Evolutionary conservation across 1,140 invertebrate genomes (phyloP), one percentile per base, ranked within the genome.

Genomic region (Drosophila ambigua): DNA sequence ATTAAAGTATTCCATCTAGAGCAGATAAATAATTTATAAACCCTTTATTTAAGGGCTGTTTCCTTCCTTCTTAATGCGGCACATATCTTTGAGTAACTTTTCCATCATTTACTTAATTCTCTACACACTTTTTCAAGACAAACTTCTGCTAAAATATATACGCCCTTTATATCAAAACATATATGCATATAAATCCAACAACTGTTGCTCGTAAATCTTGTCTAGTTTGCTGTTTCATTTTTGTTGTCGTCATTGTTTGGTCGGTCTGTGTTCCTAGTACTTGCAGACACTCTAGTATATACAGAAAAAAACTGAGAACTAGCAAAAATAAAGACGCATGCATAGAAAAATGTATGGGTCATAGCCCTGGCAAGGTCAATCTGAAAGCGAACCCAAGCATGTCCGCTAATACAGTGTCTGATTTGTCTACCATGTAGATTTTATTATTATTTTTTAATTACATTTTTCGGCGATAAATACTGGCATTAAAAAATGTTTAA

Each of bases 361-460:
- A 77, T 63, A 77, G 81, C 72, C 57, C 80, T 53, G 28, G 45
- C 77, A 65, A 53, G 81, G 77, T 87, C 81, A 84, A 55, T 75
- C 69, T 68, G 71, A 78, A 62, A 41, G 52, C 54, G 64, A 74
- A 16, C 62, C 41, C 64, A 66, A 59, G 58, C 68, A 62, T 85
- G 58, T 60, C 73, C 64, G 55, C 46, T 54, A 64, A 62, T 73
- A 84, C 52, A 45, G 46, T 65, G 74, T 52, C 41, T 39, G 59
- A 83, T 67, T 66, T 57, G 4, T 48, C 26, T 51, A 31, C 15
- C 35, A n/a, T 48, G 26, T 50, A 45, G 45, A 35, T 43, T 20
- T 28, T 49, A 28, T 46, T 71, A 46, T n/a, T 46, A 5, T 72
- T 71, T 15, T 20, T 31, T 69, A 49, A 43, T 57, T 53, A 7